phyloP scores from a whole-genome alignment of 1,140 invertebrate genomes.

The Chironomus striatipennis region DNA sequence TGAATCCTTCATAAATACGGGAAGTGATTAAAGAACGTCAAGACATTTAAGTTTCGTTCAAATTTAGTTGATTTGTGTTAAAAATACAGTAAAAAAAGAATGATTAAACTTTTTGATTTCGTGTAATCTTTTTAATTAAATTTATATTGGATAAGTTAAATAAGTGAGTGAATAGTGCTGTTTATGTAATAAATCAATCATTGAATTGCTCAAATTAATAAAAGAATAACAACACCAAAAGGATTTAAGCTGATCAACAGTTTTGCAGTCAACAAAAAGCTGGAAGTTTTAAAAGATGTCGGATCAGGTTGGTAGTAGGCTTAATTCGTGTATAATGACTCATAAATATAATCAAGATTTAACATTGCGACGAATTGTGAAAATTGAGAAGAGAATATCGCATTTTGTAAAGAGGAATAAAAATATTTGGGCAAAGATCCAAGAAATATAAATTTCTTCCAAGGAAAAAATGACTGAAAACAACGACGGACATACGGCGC shows the following conservation, averaged over 20 bases:
- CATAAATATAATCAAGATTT: neutral
- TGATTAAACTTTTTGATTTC: too few relatives aligned
- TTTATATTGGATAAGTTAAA: neutral
- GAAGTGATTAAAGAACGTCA: too few relatives aligned
- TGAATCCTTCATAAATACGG: too few relatives aligned
- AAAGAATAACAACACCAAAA: neutral
- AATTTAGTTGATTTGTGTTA: too few relatives aligned
- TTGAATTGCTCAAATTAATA: neutral
- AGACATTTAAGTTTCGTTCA: too few relatives aligned
- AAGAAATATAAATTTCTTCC: neutral
- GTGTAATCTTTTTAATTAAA: too few relatives aligned
- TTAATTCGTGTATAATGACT: neutral
- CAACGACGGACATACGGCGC: too few relatives aligned
- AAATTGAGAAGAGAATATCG: neutral
- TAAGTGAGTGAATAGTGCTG: neutral
- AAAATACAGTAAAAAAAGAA: too few relatives aligned
- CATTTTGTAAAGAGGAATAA: neutral
- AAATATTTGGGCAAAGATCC: constrained; percentile 1
- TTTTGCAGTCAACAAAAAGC: neutral
- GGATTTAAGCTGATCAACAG: neutral
- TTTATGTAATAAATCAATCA: neutral
- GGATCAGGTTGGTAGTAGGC: neutral
- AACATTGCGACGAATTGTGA: neutral
- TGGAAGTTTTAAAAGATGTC: constrained; percentile 1
- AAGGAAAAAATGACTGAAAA: neutral